Evolutionary conservation across 2,113 vertebrate species (phyloP).

Genomic region (Colius striatus): DNA sequence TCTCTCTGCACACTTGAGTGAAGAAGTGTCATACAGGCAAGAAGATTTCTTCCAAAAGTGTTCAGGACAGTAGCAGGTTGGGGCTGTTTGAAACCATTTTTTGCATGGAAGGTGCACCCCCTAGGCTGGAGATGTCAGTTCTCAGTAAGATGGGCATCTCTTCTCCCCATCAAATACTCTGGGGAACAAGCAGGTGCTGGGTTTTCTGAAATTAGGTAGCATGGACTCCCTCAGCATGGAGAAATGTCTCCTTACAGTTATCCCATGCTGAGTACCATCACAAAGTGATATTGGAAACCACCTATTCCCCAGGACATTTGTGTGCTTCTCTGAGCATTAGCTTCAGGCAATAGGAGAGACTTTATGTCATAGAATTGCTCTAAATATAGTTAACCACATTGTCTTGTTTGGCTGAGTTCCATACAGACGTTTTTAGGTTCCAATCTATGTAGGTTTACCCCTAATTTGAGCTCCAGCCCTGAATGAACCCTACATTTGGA

Average conservation of each 20-base stretch:
- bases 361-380: not conserved
- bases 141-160: not conserved
- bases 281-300: not conserved
- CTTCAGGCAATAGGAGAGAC: not conserved
- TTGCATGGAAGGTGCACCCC: rapidly evolving
- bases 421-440: not conserved
- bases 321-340: not conserved
- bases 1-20: not conserved
- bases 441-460: not conserved
- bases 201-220: not conserved
- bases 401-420: not conserved
- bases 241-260: not conserved
- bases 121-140: not conserved
- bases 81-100: not conserved
- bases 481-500: slow-evolving; percentile 48
- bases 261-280: not conserved
- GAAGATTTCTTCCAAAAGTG: not conserved
- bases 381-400: not conserved
- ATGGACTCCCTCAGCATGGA: not conserved
- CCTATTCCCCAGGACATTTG: not conserved
- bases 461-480: slow-evolving; percentile 29
- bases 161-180: not conserved
- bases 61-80: not conserved
- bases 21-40: not conserved
- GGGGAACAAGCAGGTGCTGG: not conserved